Evolutionary conservation across 2,797 vertebrate genomes (phyloP).

Genomic region (Sus cebifrons): DNA sequence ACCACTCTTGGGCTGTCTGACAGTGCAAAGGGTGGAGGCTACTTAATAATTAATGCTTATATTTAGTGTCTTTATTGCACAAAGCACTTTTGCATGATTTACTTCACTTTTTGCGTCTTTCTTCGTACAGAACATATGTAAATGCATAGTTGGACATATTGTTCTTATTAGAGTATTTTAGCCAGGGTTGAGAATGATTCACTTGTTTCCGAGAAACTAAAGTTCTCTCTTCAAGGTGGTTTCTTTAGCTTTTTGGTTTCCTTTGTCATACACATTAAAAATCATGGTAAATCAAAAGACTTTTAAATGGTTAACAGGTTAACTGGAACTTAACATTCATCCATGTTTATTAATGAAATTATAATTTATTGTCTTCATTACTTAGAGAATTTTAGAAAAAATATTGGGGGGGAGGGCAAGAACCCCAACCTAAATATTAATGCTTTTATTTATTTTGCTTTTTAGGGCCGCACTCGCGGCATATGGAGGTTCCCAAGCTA

Average conservation of each 20-base stretch:
- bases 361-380: constrained; percentile 4
- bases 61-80: background rate
- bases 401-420: background rate
- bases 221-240: background rate
- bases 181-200: background rate
- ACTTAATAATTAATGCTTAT: background rate
- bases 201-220: background rate
- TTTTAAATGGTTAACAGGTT: background rate
- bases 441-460: background rate
- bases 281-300: background rate
- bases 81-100: background rate
- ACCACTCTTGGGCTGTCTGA: background rate
- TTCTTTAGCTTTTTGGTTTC: background rate
- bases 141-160: background rate
- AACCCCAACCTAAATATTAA: background rate
- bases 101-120: background rate
- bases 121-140: background rate
- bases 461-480: no score
- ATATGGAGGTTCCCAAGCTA: no score
- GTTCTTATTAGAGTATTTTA: background rate
- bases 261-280: background rate
- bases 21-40: background rate
- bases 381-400: constrained; percentile 30
- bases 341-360: background rate
- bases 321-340: background rate